Percentiles rank a stretch among this genome's conserved stretches.
Conservation (phyloP, 2,797 vertebrate species). For the Coregonus suidteri region DNA sequence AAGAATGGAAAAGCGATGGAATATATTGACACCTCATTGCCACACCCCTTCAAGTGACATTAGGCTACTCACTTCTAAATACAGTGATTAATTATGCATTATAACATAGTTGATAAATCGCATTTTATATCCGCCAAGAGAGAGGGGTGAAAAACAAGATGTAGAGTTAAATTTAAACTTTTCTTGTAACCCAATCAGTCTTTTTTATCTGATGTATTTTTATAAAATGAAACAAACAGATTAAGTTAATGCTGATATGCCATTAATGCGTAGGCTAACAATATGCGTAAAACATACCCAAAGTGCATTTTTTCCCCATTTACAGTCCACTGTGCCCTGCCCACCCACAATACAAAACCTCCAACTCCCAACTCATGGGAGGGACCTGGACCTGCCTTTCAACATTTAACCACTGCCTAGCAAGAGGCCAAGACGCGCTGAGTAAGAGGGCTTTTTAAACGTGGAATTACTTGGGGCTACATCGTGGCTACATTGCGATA, state of each 20-base stretch:
- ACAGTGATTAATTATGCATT: constrained; percentile 53
- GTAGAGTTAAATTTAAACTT: background rate
- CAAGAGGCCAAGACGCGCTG: constrained; percentile 34
- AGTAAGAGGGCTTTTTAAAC: constrained; percentile 62
- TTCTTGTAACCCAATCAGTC: background rate
- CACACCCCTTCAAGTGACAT: constrained; percentile 55
- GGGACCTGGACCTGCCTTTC: constrained; percentile 61
- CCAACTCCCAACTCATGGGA: constrained; percentile 37
- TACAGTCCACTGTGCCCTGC: constrained; percentile 34
- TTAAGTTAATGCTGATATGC: background rate
- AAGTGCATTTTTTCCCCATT: background rate
- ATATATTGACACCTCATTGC: constrained; percentile 56
- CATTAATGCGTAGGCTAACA: background rate
- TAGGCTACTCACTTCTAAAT: constrained; percentile 60
- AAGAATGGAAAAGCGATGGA: constrained; percentile 40
- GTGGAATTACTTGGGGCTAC: constrained; percentile 38
- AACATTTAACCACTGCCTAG: constrained; percentile 65
- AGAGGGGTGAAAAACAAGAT: background rate
- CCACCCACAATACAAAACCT: constrained; percentile 62
- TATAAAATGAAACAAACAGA: background rate
- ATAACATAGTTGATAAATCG: constrained; percentile 31
- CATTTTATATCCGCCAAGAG: constrained; percentile 29
- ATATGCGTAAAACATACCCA: background rate
- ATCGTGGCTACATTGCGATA: constrained; percentile 10
- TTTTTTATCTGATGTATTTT: background rate